Base-by-base conservation (phyloP, 30 jellyfish, hydroid and myxozoan genomes). In the Sanderia malayensis region DNA sequence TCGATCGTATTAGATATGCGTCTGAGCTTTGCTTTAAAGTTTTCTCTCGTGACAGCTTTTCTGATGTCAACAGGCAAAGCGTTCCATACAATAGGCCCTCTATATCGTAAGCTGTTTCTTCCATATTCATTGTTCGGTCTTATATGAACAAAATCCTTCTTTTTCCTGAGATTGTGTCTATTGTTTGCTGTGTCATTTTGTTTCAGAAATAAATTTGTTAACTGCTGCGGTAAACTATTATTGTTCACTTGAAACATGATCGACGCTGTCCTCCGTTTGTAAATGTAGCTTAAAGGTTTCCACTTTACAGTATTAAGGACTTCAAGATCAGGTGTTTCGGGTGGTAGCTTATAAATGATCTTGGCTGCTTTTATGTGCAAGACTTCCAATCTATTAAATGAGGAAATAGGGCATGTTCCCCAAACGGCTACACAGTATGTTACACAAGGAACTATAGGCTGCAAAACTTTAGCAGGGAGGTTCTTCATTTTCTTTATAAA, bases 281-380 rank as follows among this genome's bases (percentile, higher is more conserved):
- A 20, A 25, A 60, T 25, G 73, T 60, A 31, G 23, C 58, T 60
- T 32, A 41, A 24, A 29, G 67, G 76, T 69, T 79, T 67, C 82
- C 90, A 79, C 52, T 32, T 32, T 67, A 67, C 79, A 37, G 55
- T 30, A 75, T 66, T 77, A 53, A 67, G 83, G 64, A 79, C 84
- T 67, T 67, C 70, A 52, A 30, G 32, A 46, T 67, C 65, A 41
- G 60, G 66, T 55, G 77, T 66, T 67, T 67, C 55, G 74, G 78
- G 66, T 55, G 83, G 91, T 70, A 67, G 24, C 32, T 63, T 31
- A 21, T 31, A 77, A 17, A 79, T 77, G 31, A 47, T 24, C 30
- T 77, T 63, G 30, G 81, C 89, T 29, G 81, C 82, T 77, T 63
- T 45, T 61, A 46, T 1, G 27, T 62, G 88, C 80, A 41, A 19